Percentiles rank a stretch among this genome's conserved stretches.
phyloP scores from a whole-genome alignment of 2,113 vertebrate genomes.

The Furnarius figulus region DNA sequence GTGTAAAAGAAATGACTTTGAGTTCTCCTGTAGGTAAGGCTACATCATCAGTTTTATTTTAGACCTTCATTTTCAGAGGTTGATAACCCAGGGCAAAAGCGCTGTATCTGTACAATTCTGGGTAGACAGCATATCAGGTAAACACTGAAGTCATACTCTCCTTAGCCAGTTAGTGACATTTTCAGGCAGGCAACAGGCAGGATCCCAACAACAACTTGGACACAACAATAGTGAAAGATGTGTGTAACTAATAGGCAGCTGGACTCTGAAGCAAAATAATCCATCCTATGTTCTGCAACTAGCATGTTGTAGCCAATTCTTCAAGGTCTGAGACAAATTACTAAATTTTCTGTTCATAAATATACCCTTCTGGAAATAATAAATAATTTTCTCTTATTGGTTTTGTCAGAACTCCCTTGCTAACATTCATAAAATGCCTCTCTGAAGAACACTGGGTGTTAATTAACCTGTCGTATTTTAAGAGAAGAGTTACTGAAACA shows the following conservation, averaged over 20 bases:
- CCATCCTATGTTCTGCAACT: background rate
- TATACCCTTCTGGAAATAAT: background rate
- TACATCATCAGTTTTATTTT: constrained; percentile 39
- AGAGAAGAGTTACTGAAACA: background rate
- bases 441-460: background rate
- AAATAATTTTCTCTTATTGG: background rate
- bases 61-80: background rate
- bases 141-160: background rate
- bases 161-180: background rate
- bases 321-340: background rate
- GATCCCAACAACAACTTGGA: background rate
- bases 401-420: background rate
- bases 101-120: background rate
- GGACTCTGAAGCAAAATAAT: background rate
- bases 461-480: background rate
- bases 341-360: background rate
- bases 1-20: constrained; percentile 36
- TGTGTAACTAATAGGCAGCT: background rate
- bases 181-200: background rate
- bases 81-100: background rate
- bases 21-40: constrained; percentile 11
- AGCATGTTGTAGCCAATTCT: background rate
- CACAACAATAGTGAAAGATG: background rate
- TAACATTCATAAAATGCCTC: background rate
- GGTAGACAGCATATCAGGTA: background rate